Evolutionary conservation across 1,140 invertebrate genomes (phyloP).

Genomic region (Drosophila fuyamai): DNA sequence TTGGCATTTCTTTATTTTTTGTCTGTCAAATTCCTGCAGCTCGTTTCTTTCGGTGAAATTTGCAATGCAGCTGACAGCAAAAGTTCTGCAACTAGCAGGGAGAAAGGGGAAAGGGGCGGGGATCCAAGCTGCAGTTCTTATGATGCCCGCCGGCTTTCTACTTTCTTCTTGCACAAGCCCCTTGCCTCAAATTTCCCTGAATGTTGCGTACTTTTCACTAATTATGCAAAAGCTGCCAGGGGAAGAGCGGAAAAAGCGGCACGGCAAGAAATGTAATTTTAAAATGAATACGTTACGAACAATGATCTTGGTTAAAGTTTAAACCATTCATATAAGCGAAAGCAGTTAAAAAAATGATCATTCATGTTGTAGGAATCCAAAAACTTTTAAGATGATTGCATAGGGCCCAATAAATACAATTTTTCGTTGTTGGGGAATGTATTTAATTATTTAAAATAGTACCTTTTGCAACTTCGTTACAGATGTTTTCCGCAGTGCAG

Average conservation of each 20-base stretch:
- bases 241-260: background rate
- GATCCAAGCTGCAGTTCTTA: conserved; percentile 4
- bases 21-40: conserved; percentile 16
- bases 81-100: background rate
- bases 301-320: background rate
- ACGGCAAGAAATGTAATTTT: background rate
- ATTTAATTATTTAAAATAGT: too few species aligned
- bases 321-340: background rate
- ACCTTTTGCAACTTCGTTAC: too few species aligned
- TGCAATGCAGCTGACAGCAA: conserved; percentile 27
- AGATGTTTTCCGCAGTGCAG: background rate
- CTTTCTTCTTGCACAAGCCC: background rate
- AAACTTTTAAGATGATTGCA: too few species aligned
- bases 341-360: background rate
- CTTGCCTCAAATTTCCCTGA: background rate
- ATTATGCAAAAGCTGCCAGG: conserved; percentile 28
- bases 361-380: too few species aligned
- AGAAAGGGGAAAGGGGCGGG: background rate
- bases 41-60: conserved; percentile 8
- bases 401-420: too few species aligned
- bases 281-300: background rate
- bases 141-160: background rate
- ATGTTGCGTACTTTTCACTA: conserved; percentile 27
- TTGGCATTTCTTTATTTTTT: background rate
- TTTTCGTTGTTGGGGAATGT: too few species aligned